Conservation (phyloP, 1,140 invertebrate species). For the Scylla paramamosain region DNA sequence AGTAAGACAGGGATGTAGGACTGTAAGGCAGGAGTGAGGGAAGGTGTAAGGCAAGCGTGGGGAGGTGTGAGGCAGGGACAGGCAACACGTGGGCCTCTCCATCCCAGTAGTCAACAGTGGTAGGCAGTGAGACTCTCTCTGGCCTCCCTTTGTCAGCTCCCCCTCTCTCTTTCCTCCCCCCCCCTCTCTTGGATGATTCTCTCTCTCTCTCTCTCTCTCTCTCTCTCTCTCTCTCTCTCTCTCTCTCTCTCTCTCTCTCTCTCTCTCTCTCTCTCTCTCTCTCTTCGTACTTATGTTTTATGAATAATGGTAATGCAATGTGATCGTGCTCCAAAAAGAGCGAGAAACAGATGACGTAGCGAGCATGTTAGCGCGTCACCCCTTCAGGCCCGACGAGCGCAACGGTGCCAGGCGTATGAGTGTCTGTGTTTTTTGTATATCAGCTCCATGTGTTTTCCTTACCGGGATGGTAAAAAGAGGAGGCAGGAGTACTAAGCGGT, state of each 20-base stretch:
- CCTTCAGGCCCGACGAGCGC: background rate
- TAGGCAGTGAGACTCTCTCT: background rate
- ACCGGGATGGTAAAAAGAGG: background rate
- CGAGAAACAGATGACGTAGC: background rate
- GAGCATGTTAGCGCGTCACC: constrained; percentile 12
- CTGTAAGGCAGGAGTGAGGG: background rate
- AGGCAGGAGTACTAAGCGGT: background rate
- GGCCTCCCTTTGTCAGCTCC: constrained; percentile 28
- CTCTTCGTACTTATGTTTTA: background rate
- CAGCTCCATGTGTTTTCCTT: background rate
- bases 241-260: constrained; percentile 32
- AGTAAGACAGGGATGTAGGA: background rate
- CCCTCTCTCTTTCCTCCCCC: background rate
- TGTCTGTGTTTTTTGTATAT: background rate
- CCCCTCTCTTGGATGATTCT: background rate
- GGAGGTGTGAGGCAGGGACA: background rate
- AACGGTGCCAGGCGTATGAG: background rate
- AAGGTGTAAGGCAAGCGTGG: background rate
- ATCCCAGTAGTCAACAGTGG: background rate
- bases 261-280: constrained; percentile 44
- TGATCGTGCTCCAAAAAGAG: background rate
- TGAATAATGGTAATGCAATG: constrained; percentile 25
- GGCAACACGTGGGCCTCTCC: constrained; percentile 44
- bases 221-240: background rate
- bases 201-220: constrained; percentile 29